phyloP scores from a whole-genome alignment of 2,888 invertebrate species.

The Tachina lurida region DNA sequence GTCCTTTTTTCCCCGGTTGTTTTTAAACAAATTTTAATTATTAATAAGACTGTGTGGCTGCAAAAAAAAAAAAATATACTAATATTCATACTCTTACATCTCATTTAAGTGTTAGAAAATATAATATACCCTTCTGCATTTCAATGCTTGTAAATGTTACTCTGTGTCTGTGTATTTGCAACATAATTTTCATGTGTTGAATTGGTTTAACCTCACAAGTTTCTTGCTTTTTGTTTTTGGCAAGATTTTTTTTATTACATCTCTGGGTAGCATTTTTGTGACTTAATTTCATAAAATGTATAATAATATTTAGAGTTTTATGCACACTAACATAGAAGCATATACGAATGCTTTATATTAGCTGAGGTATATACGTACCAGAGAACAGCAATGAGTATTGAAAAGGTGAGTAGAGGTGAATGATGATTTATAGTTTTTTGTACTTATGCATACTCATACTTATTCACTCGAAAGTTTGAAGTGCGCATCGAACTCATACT shows the following conservation, averaged over 20 bases:
- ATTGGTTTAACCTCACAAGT: conserved; percentile 39
- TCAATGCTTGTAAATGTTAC: conserved; percentile 35
- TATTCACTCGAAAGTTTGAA: too few relatives aligned
- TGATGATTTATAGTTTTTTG: too few relatives aligned
- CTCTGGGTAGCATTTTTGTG: conserved; percentile 44
- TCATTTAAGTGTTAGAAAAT: conserved; percentile 13
- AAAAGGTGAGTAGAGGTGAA: too few relatives aligned
- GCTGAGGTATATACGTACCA: background rate
- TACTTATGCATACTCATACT: too few relatives aligned
- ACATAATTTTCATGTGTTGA: conserved; percentile 49
- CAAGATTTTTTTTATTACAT: conserved; percentile 43
- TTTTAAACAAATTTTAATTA: conserved; percentile 64
- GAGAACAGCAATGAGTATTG: too few relatives aligned
- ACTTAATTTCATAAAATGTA: conserved; percentile 60
- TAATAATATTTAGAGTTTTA: conserved; percentile 57
- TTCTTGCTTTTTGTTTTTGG: conserved; percentile 34
- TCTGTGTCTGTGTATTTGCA: conserved; percentile 26
- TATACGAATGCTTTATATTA: background rate
- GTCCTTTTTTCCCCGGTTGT: conserved; percentile 4
- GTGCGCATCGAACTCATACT: too few relatives aligned
- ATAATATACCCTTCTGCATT: conserved; percentile 18
- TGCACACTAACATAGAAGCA: background rate
- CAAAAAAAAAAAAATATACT: background rate
- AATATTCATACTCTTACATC: conserved; percentile 5
- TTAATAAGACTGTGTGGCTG: conserved; percentile 58